A percentile compares a stretch with the other conserved stretches of the same genome.
Evolutionary conservation across 1,140 invertebrate genomes (phyloP).

Genomic region (Brachionus rubens): DNA sequence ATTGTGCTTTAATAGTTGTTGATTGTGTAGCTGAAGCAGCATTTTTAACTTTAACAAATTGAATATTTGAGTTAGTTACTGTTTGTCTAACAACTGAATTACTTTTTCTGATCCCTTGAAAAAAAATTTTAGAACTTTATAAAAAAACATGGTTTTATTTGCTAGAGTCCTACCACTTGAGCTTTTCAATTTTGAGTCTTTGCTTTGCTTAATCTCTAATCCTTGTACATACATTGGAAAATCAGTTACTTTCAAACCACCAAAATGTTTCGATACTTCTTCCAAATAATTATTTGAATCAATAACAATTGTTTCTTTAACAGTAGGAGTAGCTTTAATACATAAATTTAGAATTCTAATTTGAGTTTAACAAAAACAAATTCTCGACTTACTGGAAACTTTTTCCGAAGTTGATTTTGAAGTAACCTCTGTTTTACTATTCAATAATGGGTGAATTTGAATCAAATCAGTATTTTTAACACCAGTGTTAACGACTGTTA

Average conservation of each 20-base stretch:
- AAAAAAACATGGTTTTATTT: background rate
- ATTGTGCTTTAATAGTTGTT: slow-evolving; percentile 33
- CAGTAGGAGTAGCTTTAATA: background rate
- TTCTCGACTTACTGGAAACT: background rate
- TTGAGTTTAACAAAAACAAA: too few species aligned
- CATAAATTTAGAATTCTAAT: background rate
- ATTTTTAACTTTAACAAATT: slow-evolving; percentile 42
- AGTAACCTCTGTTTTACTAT: slow-evolving; percentile 6
- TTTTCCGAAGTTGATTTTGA: background rate
- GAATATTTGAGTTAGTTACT: slow-evolving; percentile 33
- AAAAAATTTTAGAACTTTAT: background rate
- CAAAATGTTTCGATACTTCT: slow-evolving; percentile 41
- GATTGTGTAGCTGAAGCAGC: slow-evolving; percentile 6
- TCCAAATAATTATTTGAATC: slow-evolving; percentile 23
- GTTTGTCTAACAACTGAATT: slow-evolving; percentile 4
- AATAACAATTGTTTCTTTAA: slow-evolving; percentile 36
- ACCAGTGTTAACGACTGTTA: slow-evolving; percentile 23
- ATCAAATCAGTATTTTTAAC: slow-evolving; percentile 38
- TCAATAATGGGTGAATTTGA: slow-evolving; percentile 43
- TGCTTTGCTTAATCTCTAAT: slow-evolving; percentile 26
- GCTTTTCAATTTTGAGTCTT: background rate
- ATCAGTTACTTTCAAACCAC: slow-evolving; percentile 27
- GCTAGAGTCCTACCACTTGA: background rate
- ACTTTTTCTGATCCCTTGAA: background rate
- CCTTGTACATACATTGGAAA: slow-evolving; percentile 46